Base-by-base conservation (phyloP, 2,797 vertebrate genomes). In the Emys orbicularis region DNA sequence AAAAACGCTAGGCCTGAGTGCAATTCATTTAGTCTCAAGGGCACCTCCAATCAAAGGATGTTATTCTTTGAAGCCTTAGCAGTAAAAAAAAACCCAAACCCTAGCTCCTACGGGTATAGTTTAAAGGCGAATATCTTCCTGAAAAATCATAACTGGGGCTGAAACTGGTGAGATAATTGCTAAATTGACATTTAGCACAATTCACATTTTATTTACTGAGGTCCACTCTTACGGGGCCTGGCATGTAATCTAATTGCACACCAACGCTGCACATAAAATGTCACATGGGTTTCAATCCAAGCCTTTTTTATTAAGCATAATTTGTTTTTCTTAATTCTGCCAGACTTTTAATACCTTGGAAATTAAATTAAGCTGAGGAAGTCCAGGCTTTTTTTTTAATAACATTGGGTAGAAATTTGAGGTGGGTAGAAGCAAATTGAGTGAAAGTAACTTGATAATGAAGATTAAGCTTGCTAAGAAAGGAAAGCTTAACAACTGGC, bases 1-100 rank as follows among this genome's bases (percentile, higher is more conserved):
- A 91, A 80, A 94, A 65, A 52, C 77, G 80, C 4, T 0, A 90
- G 88, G 91, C 90, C 90, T 81, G 41, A 93, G 81, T 23, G 59
- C 44, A 87, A 80, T 79, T 72, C n/a, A 25, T 72, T 79, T 89
- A 83, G 77, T 93, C 86, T 86, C 31, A 34, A 49, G 74, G 54
- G 84, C 49, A 89, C 83, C 95, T 91, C 83, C 90, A 96, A 94
- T 68, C 77, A 79, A 84, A 86, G 81, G 2, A 74, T 86, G 93
- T 93, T 13, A 84, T 2, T 74, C 27, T 72, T 89, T 79, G 61
- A 59, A 15, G 15, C 44, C 65, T 83, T 92, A 65, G 74, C 18
- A 56, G 86, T 84, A 10, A 93, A 93, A 68, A 82, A 82, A 93
- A 79, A 72, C 9, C 54, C 84, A 88, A 86, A 96, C 93, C 90